phyloP scores from a whole-genome alignment of 2,888 invertebrate genomes.

The Tiphia femorata region DNA sequence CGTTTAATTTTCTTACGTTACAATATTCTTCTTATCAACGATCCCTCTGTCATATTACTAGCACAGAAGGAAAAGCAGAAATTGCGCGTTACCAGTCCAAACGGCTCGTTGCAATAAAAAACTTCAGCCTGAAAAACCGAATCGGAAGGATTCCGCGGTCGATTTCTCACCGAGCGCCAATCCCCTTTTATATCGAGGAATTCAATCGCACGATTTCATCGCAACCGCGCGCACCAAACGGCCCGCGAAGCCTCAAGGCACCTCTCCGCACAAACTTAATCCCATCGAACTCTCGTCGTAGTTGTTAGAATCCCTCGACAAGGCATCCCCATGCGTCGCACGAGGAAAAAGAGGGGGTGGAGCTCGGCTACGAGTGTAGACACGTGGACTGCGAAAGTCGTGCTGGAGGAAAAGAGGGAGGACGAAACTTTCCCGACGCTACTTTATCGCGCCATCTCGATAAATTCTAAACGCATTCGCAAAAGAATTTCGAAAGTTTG shows the following conservation, averaged over 20 bases:
- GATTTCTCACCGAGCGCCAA: neutral
- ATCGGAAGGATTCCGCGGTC: neutral
- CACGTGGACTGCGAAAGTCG: neutral
- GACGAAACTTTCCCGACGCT: conserved; percentile 34
- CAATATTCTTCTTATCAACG: too few relatives aligned
- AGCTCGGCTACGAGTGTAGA: too few relatives aligned
- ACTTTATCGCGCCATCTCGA: conserved; percentile 40
- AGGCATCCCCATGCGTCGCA: neutral
- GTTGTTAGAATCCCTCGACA: conserved; percentile 1
- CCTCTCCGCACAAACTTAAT: too few relatives aligned
- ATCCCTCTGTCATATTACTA: neutral
- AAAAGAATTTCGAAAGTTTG: conserved; percentile 42
- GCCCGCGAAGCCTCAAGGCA: too few relatives aligned
- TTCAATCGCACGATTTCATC: too few relatives aligned
- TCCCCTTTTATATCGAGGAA: too few relatives aligned
- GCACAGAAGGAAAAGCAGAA: neutral
- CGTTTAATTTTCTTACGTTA: too few relatives aligned
- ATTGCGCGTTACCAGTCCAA: too few relatives aligned
- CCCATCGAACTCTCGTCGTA: conserved; percentile 15
- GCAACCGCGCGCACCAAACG: too few relatives aligned
- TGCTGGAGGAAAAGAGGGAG: conserved; percentile 24
- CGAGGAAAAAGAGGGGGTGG: too few relatives aligned
- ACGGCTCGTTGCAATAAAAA: neutral
- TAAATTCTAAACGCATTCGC: conserved; percentile 41
- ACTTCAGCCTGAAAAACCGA: neutral